Conservation (phyloP, 2,113 vertebrate genomes). For the Camelus dromedarius region DNA sequence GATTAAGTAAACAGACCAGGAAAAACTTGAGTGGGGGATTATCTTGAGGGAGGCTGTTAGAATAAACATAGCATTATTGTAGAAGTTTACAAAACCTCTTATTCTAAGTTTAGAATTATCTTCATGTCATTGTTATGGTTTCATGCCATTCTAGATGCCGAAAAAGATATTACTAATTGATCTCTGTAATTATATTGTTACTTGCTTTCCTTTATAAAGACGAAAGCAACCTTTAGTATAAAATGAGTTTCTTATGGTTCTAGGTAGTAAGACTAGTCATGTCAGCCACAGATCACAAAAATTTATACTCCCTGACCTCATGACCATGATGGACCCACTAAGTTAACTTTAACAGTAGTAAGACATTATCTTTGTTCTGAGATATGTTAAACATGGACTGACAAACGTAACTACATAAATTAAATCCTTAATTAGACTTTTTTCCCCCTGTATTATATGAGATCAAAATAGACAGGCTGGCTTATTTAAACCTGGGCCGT, state of each 20-base stretch:
- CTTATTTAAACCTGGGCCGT: not conserved
- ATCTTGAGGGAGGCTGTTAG: not conserved
- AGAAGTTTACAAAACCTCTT: not conserved
- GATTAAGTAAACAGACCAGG: not conserved
- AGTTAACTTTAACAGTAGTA: not conserved
- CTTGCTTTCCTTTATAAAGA: not conserved
- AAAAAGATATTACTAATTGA: not conserved
- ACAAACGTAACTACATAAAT: not conserved
- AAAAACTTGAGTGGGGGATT: not conserved
- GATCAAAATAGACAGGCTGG: not conserved
- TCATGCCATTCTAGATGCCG: not conserved
- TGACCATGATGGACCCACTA: not conserved
- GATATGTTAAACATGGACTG: not conserved
- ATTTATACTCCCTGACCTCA: not conserved
- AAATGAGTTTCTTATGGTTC: not conserved
- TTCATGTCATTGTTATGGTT: not conserved
- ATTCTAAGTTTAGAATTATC: not conserved
- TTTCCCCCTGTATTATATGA: not conserved
- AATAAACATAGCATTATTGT: not conserved
- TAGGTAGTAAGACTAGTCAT: not conserved
- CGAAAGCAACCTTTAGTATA: not conserved
- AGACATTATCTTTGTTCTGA: not conserved
- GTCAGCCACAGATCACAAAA: not conserved
- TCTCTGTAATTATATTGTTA: not conserved
- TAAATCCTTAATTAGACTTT: not conserved